These are phyloP conservation scores for Pipa parva DNA, from an alignment of 2,113 vertebrate species.

Conservation along the genomic window DNA sequence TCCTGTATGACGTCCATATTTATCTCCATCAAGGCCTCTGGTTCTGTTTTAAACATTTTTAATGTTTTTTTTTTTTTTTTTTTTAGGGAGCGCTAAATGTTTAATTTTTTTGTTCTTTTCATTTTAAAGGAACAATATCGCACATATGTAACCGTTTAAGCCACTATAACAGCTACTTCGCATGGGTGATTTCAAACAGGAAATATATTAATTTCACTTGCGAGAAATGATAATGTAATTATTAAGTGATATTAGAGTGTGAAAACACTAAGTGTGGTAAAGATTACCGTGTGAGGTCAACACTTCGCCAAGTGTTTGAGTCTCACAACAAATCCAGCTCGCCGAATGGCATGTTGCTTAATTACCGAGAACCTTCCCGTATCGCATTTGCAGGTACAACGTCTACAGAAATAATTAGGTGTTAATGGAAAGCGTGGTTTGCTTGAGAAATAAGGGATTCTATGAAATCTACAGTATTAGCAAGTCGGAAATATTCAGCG, in stretches of 20 bases:
- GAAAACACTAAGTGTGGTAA: not conserved
- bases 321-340: not conserved
- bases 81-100: not conserved
- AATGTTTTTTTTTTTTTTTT: too few relatives aligned
- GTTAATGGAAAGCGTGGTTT: not conserved
- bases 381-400: not conserved
- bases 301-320: not conserved
- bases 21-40: too few relatives aligned
- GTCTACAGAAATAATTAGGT: conserved; percentile 1
- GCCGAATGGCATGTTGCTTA: not conserved
- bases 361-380: not conserved
- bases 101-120: not conserved
- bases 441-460: too few relatives aligned
- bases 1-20: too few relatives aligned
- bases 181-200: not conserved
- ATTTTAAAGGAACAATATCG: not conserved
- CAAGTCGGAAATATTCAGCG: too few relatives aligned
- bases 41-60: too few relatives aligned
- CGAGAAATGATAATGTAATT: conserved; percentile 11
- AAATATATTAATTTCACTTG: conserved; percentile 16
- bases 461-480: too few relatives aligned
- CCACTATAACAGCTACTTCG: not conserved
- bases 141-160: not conserved
- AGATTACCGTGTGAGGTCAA: not conserved
- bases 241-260: not conserved